Evolutionary conservation across 92 coral and sea anemone species (phyloP).

Genomic region (Phenganax stokvisi): DNA sequence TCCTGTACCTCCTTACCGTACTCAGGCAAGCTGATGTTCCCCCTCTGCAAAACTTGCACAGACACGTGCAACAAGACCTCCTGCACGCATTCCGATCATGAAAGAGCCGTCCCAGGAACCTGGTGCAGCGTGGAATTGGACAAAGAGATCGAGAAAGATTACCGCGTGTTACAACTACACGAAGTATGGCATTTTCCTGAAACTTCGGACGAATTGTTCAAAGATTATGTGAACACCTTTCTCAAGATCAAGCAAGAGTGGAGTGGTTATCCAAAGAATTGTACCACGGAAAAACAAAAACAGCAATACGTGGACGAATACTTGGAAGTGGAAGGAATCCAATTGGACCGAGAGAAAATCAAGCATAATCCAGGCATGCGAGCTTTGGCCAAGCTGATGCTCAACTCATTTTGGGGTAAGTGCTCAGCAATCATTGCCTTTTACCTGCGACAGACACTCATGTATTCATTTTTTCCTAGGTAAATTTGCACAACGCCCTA

Average conservation of each 20-base stretch:
- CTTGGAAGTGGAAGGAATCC: neutral
- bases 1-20: constrained; percentile 25
- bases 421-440: neutral
- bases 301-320: neutral
- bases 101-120: constrained; percentile 18
- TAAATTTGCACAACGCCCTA: too few species aligned
- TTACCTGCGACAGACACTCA: too few species aligned
- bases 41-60: neutral
- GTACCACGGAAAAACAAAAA: too few species aligned
- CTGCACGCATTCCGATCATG: constrained; percentile 9
- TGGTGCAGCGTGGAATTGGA: constrained; percentile 4
- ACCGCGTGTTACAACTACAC: constrained; percentile 7
- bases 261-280: neutral
- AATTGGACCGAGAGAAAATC: constrained; percentile 5
- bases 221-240: neutral
- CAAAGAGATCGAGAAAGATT: constrained; percentile 5
- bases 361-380: constrained; percentile 9
- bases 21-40: constrained; percentile 9
- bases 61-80: constrained; percentile 11
- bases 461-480: too few species aligned
- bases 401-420: constrained; percentile 7
- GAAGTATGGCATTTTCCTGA: constrained; percentile 35
- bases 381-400: constrained; percentile 1
- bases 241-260: neutral
- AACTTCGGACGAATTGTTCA: constrained; percentile 14